phyloP scores from a whole-genome alignment of 2,113 vertebrate species.

The Columba janthina region DNA sequence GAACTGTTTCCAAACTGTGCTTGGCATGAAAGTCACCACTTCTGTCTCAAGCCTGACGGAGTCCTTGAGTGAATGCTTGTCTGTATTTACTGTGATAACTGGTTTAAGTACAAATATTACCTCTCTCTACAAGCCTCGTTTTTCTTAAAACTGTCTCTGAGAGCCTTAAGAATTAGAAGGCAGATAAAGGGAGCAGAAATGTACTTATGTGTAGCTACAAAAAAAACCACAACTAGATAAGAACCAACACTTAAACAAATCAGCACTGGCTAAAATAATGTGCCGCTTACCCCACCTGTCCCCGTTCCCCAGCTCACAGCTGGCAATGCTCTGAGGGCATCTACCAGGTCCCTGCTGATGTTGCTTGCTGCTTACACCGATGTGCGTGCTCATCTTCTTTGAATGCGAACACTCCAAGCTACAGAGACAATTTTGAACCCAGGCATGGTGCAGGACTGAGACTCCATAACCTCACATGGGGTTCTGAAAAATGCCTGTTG shows the following conservation, averaged over 20 bases:
- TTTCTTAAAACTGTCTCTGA: neutral
- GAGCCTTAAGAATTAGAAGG: neutral
- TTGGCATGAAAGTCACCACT: neutral
- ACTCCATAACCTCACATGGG: neutral
- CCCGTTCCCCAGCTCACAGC: fast-evolving
- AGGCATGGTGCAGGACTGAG: neutral
- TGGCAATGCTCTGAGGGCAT: neutral
- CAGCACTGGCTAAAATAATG: neutral
- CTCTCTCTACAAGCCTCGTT: neutral
- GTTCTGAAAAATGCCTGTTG: neutral
- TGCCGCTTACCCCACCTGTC: neutral
- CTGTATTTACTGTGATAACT: neutral
- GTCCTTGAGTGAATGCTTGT: neutral
- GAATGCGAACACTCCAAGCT: neutral
- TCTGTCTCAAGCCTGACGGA: neutral
- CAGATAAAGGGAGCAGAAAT: neutral
- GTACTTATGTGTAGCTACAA: neutral
- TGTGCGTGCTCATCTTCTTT: neutral
- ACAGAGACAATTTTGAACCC: neutral
- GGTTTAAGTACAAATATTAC: neutral
- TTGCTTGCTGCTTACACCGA: neutral
- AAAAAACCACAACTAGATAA: neutral
- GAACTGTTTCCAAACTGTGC: neutral
- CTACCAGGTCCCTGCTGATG: neutral
- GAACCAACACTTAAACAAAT: neutral